Base-by-base conservation (phyloP, 2,888 invertebrate species). In the Drosophila infuscata region DNA sequence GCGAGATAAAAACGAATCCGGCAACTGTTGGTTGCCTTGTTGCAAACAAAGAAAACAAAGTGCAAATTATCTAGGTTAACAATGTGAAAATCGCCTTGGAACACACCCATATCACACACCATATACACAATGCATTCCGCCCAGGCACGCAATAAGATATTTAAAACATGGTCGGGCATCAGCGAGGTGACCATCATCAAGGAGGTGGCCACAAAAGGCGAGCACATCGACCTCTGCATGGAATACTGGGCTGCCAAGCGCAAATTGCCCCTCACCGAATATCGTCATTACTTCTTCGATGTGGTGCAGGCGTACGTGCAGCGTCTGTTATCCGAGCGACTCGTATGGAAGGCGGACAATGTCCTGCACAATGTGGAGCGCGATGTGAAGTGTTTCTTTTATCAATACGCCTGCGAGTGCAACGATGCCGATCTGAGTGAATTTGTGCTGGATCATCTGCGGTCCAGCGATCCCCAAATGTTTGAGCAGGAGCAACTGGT, bases 401-500 rank as follows among this genome's bases (percentile, higher is more conserved):
- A 91, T 59, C 92, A 93, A 65, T 93, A 95, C 52, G 96, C 96
- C 20, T 92, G 94, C 74, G 94, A 94, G 56, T 95, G 95, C 46
- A 94, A 95, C 74, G 94, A 94, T 72, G 81, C 77, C n/a, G 92
- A 92, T 36, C 93, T 96, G 57, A 94, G 96, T 82, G 95, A 96
- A 81, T 95, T 95, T 80, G 94, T 97, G 76, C 94, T 95, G 25
- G 94, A 95, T 58, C 95, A 96, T 89, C 92, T 97, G 68, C 94
- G 94, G 20, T 25, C 20, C 51, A 95, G 94, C 36, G 92, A 93
- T 12, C 93, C 94, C 25, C 65, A 82, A 11, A 76, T 81, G 12
- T 93, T 88, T 41, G 91, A 90, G 20, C 73, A 87, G 20, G 89
- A 91, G 46, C 82, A 88, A 59, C 71, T 78, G 0, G 81, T 91